Base-by-base conservation (phyloP, 2,888 invertebrate species). In the Lasioglossum calceatum region DNA sequence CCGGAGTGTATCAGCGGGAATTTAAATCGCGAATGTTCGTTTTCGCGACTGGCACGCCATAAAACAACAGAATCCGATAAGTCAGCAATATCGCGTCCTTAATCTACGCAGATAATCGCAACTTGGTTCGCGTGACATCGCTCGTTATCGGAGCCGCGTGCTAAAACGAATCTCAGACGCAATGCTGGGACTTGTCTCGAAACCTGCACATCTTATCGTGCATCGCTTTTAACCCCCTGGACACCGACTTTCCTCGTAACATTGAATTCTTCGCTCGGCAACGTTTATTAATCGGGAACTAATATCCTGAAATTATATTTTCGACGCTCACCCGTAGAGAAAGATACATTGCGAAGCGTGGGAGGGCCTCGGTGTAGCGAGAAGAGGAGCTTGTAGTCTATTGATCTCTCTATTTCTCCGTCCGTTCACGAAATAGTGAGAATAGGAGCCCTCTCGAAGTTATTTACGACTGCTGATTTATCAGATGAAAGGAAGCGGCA, bases 401-500 rank as follows among this genome's bases (percentile, higher is more conserved):
- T 92, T 91, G 93, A 92, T 89, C 93, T 93, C 93, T 93, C 94
- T 93, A 94, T 94, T 94, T 94, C 92, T 94, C 94, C 92, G 90
- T 91, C 92, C 89, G 92, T 88, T 88, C 89, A 89, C 89, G 87
- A 89, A 88, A 91, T 77, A 88, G 88, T 87, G 89, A 90, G 84
- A 92, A 92, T 90, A 91, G 89, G 92, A 89, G 88, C 87, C 87
- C 89, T 92, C 94, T 93, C 93, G 92, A 93, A 93, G 93, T 94
- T 95, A 95, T 95, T 94, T 95, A 94, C 93, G 94, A 92, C 91
- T 90, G 90, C 93, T 94, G 94, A 95, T 95, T 95, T 94, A 95
- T 94, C 94, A 94, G 92, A 92, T 90, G 92, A 93, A 92, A 93
- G 94, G 92, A 94, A 93, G 91, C 92, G 92, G 92, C 93, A 42